Evolutionary conservation across 2,888 invertebrate species (phyloP), one percentile per base, ranked within the genome.

Genomic region (Drosophila dives): DNA sequence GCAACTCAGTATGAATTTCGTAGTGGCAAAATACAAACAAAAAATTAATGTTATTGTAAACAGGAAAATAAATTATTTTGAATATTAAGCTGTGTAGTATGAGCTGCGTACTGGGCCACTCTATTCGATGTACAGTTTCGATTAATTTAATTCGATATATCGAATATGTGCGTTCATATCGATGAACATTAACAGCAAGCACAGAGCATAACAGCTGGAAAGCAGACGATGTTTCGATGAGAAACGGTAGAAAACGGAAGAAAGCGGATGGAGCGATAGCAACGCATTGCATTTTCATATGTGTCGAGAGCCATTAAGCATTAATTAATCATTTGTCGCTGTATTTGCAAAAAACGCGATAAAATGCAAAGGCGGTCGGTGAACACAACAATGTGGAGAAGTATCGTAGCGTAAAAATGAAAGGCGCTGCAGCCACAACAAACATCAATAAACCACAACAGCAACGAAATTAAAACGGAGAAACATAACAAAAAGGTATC

Each of bases 371-470:
- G 78, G 70, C 67, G 66, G 67, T 76, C 75, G 75, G 72, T 81
- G 81, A 63, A 74, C 54, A 72, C 59, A 74, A 73, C 70, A 76
- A 86, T 86, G 84, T 70, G 87, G 74, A 79, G 84, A 76, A 78
- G 72, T 76, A 84, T 72, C 72, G 81, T 75, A 86, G 84, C 82
- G 82, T 85, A 71, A 86, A 79, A 86, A 80, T 80, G 72, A 72
- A 76, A 83, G 89, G 84, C 86, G 74, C 72, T 69, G 75, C 70
- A 80, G 77, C 73, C 75, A 88, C 60, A 53, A 65, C 55, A 75
- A 36, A 58, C 69, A 64, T 54, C 64, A 68, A 64, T 33, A 64
- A 70, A 74, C 48, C 63, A 50, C 67, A 64, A 58, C 51, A 70
- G 29, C 66, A 61, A 72, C 63, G 53, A 77, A 72, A 62, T 67